Evolutionary conservation across 1,140 invertebrate species (phyloP).

Genomic region (Drosophila eugracilis): DNA sequence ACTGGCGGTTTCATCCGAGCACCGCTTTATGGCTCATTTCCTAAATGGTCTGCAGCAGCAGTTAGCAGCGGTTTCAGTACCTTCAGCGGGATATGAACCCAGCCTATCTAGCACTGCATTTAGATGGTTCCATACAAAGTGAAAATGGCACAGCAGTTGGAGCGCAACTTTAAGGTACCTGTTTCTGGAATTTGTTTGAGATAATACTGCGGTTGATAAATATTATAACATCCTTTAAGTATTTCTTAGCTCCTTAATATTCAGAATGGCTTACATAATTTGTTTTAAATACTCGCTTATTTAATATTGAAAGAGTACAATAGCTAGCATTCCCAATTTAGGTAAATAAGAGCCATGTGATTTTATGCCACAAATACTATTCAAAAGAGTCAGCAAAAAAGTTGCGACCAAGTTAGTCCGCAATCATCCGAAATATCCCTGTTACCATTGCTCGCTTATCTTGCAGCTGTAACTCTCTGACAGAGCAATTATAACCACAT

Average conservation of each 20-base stretch:
- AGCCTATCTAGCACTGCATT: slow-evolving; percentile 37
- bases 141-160: no score
- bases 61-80: slow-evolving; percentile 22
- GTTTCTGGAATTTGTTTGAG: not conserved
- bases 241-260: no score
- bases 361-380: not conserved
- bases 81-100: not conserved
- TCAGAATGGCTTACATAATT: no score
- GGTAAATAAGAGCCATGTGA: not conserved
- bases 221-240: no score
- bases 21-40: slow-evolving; percentile 77
- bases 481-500: slow-evolving; percentile 56
- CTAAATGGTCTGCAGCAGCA: slow-evolving; percentile 71
- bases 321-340: not conserved
- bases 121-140: not conserved
- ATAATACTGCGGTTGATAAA: not conserved
- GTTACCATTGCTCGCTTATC: slow-evolving; percentile 33
- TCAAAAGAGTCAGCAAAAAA: not conserved
- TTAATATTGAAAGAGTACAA: not conserved
- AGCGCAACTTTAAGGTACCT: not conserved
- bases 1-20: slow-evolving; percentile 23
- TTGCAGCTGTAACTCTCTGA: slow-evolving; percentile 40
- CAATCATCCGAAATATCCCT: slow-evolving; percentile 22
- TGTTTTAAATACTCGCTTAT: no score
- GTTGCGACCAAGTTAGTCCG: slow-evolving; percentile 2